A percentile compares a stretch with the other conserved stretches of the same genome.
phyloP scores from a whole-genome alignment of 1,140 invertebrate species.

The Brachionus manjavacas region DNA sequence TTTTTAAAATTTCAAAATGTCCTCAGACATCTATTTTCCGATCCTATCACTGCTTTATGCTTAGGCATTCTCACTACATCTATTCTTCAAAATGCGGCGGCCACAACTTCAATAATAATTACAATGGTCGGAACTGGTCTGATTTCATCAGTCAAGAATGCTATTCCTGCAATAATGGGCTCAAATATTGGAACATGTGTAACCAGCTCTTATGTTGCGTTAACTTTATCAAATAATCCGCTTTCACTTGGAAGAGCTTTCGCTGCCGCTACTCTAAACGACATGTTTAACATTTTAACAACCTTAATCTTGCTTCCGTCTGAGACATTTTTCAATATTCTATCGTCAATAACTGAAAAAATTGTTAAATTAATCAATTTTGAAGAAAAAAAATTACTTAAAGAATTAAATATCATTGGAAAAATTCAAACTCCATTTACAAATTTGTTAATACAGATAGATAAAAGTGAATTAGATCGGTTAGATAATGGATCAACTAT shows the following conservation, averaged over 20 bases:
- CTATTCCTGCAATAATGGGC: constrained; percentile 63
- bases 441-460: background rate
- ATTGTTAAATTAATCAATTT: background rate
- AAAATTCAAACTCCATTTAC: constrained; percentile 12
- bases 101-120: constrained; percentile 64
- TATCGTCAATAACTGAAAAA: background rate
- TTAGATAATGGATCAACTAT: background rate
- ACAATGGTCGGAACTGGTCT: constrained; percentile 59
- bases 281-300: constrained; percentile 62
- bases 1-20: background rate
- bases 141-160: constrained; percentile 55
- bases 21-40: constrained; percentile 53
- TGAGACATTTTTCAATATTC: constrained; percentile 51
- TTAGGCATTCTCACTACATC: constrained; percentile 64
- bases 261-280: constrained; percentile 63
- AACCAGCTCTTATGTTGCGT: constrained; percentile 59
- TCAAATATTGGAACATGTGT: constrained; percentile 35
- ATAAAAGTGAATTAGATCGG: background rate
- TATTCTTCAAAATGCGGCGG: constrained; percentile 64
- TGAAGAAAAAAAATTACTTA: background rate
- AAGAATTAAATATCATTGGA: background rate
- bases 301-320: constrained; percentile 59
- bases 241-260: constrained; percentile 61
- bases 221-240: constrained; percentile 54
- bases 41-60: constrained; percentile 62